These are phyloP conservation scores for Calypte anna DNA, from an alignment of 2,113 vertebrate genomes.

Conservation along the genomic window DNA sequence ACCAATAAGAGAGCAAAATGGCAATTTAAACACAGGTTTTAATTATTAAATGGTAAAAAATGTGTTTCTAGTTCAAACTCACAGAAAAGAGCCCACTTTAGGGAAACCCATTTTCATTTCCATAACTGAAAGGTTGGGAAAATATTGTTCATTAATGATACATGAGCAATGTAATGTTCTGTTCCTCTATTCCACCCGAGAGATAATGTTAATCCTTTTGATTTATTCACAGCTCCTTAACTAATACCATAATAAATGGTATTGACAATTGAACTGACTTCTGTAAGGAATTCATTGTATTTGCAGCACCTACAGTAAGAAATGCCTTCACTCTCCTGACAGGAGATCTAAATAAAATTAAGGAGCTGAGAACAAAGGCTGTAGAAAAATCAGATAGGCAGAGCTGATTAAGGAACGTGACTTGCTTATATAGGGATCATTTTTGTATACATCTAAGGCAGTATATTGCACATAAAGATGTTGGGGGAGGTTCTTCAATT, in stretches of 20 bases:
- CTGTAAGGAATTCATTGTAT: slow-evolving; percentile 38
- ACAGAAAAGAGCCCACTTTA: neutral
- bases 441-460: neutral
- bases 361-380: slow-evolving; percentile 57
- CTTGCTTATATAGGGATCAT: neutral
- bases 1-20: neutral
- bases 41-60: slow-evolving; percentile 10
- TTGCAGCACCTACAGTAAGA: slow-evolving; percentile 38
- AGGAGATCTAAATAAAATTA: slow-evolving; percentile 65
- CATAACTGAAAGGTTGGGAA: slow-evolving; percentile 3
- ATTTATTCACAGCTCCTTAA: slow-evolving; percentile 56
- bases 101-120: neutral
- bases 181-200: neutral
- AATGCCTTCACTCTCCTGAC: slow-evolving; percentile 48
- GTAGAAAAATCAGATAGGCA: slow-evolving; percentile 41
- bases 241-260: slow-evolving; percentile 62
- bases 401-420: neutral
- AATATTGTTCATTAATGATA: slow-evolving; percentile 21
- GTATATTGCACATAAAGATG: neutral
- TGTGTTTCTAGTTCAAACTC: neutral
- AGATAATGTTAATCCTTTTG: slow-evolving; percentile 62
- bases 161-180: slow-evolving; percentile 18
- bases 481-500: neutral
- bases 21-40: neutral
- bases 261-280: slow-evolving; percentile 41